These are phyloP conservation scores for Trinectes maculatus DNA, from an alignment of 2,113 vertebrate genomes.

Conservation along the genomic window DNA sequence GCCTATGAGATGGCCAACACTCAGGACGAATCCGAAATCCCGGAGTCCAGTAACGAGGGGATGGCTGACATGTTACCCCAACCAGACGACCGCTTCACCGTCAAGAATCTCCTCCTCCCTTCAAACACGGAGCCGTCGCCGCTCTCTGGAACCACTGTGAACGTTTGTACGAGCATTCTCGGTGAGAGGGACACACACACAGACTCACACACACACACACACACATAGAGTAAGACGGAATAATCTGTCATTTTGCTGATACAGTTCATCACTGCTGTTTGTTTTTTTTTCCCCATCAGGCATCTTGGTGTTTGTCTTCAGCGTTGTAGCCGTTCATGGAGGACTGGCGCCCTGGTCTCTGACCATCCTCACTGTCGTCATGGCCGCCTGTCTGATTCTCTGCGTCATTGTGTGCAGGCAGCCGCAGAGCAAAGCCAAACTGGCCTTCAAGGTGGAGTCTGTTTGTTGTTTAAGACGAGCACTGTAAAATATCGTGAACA, in stretches of 20 bases:
- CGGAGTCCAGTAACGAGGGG: constrained; percentile 82
- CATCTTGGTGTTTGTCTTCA: constrained; percentile 75
- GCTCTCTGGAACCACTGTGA: constrained; percentile 87
- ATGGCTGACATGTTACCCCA: constrained; percentile 82
- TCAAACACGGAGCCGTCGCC: constrained; percentile 85
- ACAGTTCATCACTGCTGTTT: neutral
- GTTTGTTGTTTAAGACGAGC: neutral
- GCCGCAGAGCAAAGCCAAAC: constrained; percentile 93
- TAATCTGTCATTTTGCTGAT: neutral
- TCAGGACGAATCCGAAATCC: constrained; percentile 83
- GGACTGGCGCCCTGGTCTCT: constrained; percentile 75
- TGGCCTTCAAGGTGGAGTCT: constrained; percentile 90
- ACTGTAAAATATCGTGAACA: too few relatives aligned
- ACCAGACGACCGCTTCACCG: constrained; percentile 77
- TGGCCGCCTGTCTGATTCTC: constrained; percentile 65
- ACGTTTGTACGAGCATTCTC: constrained; percentile 84
- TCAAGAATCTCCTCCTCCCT: constrained; percentile 83
- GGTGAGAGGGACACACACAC: constrained; percentile 78
- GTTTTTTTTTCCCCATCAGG: constrained; percentile 45
- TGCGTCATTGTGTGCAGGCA: constrained; percentile 88
- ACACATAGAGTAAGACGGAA: neutral
- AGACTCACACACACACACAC: neutral
- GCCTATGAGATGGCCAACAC: constrained; percentile 90
- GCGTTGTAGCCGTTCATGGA: constrained; percentile 74
- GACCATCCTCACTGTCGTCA: constrained; percentile 61